Conservation (phyloP, 2,888 invertebrate genomes). For the Caenorhabditis sinica region DNA sequence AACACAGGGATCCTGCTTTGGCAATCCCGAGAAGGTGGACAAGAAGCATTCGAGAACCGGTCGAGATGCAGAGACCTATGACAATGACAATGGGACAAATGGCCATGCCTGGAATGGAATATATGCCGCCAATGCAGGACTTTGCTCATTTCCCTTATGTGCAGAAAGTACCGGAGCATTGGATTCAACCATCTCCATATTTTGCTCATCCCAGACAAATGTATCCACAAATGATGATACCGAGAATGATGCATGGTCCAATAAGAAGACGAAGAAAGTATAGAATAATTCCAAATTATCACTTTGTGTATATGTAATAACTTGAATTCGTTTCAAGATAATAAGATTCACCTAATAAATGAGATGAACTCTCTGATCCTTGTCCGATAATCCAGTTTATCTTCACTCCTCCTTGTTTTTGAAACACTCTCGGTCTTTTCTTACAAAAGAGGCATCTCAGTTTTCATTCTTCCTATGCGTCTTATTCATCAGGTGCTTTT, state of each 20-base stretch:
- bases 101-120: slow-evolving; percentile 4
- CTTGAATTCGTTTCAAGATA: not conserved
- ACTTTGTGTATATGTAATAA: slow-evolving; percentile 46
- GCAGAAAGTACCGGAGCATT: slow-evolving; percentile 16
- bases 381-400: slow-evolving; percentile 43
- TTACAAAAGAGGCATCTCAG: slow-evolving; percentile 10
- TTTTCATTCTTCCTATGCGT: slow-evolving; percentile 32
- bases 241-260: slow-evolving; percentile 2
- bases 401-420: slow-evolving; percentile 46
- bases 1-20: slow-evolving; percentile 67
- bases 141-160: slow-evolving; percentile 14
- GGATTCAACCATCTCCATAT: slow-evolving; percentile 7
- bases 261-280: slow-evolving; percentile 28
- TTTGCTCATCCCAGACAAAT: not conserved
- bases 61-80: slow-evolving; percentile 19
- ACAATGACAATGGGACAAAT: not conserved
- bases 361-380: slow-evolving; percentile 42
- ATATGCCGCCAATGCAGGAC: not conserved
- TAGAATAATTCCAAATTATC: slow-evolving; percentile 43
- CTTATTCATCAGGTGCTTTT: slow-evolving; percentile 51
- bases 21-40: slow-evolving; percentile 57
- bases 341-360: slow-evolving; percentile 34
- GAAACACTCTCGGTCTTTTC: slow-evolving; percentile 45
- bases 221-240: slow-evolving; percentile 15
- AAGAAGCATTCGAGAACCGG: slow-evolving; percentile 53